Evolutionary conservation across 2,888 invertebrate species (phyloP).

Genomic region (Cheilosia vernalis): DNA sequence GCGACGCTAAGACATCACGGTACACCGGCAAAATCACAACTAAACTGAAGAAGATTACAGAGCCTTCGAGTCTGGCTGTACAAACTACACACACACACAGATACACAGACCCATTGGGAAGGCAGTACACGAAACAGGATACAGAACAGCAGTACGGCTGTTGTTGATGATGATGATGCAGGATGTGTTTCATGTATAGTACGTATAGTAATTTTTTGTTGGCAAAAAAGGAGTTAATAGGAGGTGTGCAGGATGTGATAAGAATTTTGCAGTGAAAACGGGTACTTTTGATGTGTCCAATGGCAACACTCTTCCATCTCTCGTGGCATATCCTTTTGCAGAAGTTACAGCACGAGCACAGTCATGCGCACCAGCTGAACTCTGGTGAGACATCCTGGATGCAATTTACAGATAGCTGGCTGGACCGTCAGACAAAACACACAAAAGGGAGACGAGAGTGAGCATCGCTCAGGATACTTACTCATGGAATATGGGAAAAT

Average conservation of each 20-base stretch:
- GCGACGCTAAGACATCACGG: constrained; percentile 72
- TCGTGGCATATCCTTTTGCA: constrained; percentile 24
- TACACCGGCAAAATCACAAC: constrained; percentile 74
- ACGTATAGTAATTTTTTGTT: constrained; percentile 35
- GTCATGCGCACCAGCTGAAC: constrained; percentile 54
- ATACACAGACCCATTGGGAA: constrained; percentile 39
- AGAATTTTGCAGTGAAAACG: not conserved
- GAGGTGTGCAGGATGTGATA: constrained; percentile 23
- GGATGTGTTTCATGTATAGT: constrained; percentile 60
- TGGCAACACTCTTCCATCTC: constrained; percentile 48
- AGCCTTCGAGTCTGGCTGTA: constrained; percentile 64
- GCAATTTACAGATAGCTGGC: constrained; percentile 46
- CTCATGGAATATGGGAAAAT: constrained; percentile 38
- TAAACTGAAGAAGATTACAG: constrained; percentile 70
- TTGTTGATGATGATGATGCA: constrained; percentile 63
- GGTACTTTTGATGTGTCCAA: not conserved
- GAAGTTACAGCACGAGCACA: constrained; percentile 36
- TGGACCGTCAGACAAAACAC: constrained; percentile 27
- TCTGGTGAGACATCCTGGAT: constrained; percentile 43
- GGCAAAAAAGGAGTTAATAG: constrained; percentile 30
- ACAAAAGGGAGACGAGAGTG: constrained; percentile 17
- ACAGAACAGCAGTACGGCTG: constrained; percentile 47
- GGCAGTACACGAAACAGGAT: constrained; percentile 65
- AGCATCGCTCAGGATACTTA: constrained; percentile 36
- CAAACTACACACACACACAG: not conserved